These are phyloP conservation scores for Cephalopterus ornatus DNA, from an alignment of 2,113 vertebrate genomes.

Conservation along the genomic window DNA sequence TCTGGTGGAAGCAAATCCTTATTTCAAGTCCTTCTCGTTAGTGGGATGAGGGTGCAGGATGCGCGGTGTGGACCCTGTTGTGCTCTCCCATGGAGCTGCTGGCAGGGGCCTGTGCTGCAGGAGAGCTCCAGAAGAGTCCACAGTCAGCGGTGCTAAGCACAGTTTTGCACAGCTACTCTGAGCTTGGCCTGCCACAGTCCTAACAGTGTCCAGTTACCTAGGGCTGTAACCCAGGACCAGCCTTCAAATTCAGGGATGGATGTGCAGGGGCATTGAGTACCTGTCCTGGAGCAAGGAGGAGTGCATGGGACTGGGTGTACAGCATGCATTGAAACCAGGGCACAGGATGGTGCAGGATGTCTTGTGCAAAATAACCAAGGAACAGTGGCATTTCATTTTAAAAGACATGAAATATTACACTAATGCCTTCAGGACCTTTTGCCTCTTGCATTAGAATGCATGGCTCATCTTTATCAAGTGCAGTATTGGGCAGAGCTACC, in stretches of 20 bases:
- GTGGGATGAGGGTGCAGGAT: rapidly evolving
- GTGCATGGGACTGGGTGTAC: rapidly evolving
- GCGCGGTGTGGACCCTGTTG: rapidly evolving
- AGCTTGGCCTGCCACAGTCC: not conserved
- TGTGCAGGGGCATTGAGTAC: rapidly evolving
- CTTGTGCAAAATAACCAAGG: not conserved
- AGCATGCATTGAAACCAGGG: rapidly evolving
- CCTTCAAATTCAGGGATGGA: not conserved
- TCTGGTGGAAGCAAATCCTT: not conserved
- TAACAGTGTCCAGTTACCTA: not conserved
- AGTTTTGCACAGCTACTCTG: not conserved
- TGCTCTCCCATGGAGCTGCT: not conserved
- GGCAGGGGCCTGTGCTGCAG: not conserved
- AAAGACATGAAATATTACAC: not conserved
- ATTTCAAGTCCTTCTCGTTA: not conserved
- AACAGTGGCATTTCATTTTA: rapidly evolving
- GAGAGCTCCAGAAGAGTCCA: not conserved
- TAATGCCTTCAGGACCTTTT: not conserved
- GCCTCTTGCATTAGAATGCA: not conserved
- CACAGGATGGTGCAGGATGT: not conserved
- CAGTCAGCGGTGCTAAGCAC: rapidly evolving
- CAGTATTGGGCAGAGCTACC: not conserved
- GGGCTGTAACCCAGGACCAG: not conserved
- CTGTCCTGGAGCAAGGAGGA: not conserved
- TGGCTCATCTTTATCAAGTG: not conserved